Evolutionary conservation across 1,140 invertebrate species (phyloP).

Genomic region (Plectrocnemia conspersa): DNA sequence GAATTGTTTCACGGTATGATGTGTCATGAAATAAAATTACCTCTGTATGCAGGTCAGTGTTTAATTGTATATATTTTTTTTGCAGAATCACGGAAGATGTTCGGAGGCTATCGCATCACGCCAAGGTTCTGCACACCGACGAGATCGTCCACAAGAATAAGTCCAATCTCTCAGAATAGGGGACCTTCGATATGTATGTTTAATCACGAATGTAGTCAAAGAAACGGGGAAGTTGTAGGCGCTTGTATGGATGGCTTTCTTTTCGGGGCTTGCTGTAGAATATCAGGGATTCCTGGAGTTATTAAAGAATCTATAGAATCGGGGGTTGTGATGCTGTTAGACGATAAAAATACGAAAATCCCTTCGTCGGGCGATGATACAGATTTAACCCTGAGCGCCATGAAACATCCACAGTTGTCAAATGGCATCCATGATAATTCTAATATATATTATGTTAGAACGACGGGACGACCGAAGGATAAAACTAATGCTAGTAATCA

Average conservation of each 20-base stretch:
- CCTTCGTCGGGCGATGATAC: background rate
- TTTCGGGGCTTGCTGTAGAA: constrained; percentile 83
- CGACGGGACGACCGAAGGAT: constrained; percentile 10
- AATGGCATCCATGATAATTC: constrained; percentile 8
- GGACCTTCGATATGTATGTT: constrained; percentile 90
- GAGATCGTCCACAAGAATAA: constrained; percentile 48
- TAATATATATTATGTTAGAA: constrained; percentile 20
- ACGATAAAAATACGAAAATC: background rate
- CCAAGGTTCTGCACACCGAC: constrained; percentile 66
- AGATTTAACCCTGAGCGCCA: background rate
- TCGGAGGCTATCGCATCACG: constrained; percentile 79
- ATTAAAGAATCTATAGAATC: constrained; percentile 39
- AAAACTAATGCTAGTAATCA: constrained; percentile 12
- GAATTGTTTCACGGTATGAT: no score
- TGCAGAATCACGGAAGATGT: constrained; percentile 69
- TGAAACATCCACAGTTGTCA: constrained; percentile 3
- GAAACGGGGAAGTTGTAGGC: constrained; percentile 77
- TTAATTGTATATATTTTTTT: constrained; percentile 39
- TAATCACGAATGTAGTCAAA: constrained; percentile 80
- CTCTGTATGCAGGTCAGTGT: no score
- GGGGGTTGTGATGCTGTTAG: constrained; percentile 21
- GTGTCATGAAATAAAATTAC: no score
- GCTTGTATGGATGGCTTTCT: constrained; percentile 89
- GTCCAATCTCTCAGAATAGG: constrained; percentile 52
- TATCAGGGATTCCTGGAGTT: constrained; percentile 44